Evolutionary conservation across 2,797 vertebrate genomes (phyloP).

Genomic region (Acrossocheilus wenchowensis): DNA sequence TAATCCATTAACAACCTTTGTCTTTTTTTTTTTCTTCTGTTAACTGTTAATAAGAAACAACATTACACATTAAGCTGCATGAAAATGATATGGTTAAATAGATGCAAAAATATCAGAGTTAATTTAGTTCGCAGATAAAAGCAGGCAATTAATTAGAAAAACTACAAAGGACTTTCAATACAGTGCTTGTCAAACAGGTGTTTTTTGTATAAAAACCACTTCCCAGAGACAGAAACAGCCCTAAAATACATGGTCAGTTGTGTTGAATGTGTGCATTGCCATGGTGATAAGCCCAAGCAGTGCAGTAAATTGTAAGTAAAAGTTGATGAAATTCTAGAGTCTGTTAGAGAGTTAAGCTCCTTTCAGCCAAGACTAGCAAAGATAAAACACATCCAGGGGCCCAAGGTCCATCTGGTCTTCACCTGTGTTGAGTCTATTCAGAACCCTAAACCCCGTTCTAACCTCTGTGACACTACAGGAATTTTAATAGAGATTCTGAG

Average conservation of each 20-base stretch:
- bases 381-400: constrained; percentile 58
- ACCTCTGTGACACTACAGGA: constrained; percentile 57
- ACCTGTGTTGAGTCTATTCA: constrained; percentile 62
- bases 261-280: constrained; percentile 43
- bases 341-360: constrained; percentile 57
- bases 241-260: neutral
- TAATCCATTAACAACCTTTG: neutral
- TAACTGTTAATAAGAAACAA: neutral
- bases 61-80: neutral
- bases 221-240: neutral
- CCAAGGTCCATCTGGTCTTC: constrained; percentile 63
- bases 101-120: no score
- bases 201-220: neutral
- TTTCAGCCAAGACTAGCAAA: constrained; percentile 70
- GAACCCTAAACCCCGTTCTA: constrained; percentile 43
- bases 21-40: neutral
- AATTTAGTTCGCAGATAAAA: neutral
- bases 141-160: neutral
- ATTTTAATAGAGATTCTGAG: constrained; percentile 70
- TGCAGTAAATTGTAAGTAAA: constrained; percentile 69
- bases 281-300: constrained; percentile 58
- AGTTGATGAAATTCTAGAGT: constrained; percentile 69
- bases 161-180: neutral
- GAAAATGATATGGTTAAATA: neutral
- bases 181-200: neutral